phyloP scores from a whole-genome alignment of 2,797 vertebrate species.

The Chloroceryle inda region DNA sequence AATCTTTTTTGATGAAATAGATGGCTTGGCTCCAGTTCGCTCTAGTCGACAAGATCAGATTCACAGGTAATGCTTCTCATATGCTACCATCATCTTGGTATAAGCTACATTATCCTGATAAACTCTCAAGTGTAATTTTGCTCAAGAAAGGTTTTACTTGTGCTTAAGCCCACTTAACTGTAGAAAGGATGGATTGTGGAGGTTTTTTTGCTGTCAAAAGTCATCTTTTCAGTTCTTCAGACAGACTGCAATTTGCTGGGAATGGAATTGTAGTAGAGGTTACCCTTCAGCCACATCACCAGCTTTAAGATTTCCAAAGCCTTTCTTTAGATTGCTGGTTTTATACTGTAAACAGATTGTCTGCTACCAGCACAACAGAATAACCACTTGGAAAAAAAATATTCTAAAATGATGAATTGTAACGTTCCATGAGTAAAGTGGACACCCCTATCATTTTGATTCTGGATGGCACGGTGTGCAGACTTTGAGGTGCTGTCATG shows the following conservation, averaged over 20 bases:
- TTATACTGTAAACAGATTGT: neutral
- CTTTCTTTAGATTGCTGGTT: neutral
- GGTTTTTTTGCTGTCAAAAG: neutral
- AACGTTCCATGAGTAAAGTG: neutral
- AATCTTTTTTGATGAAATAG: conserved; percentile 99
- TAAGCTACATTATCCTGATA: neutral
- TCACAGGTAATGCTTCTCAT: conserved; percentile 88
- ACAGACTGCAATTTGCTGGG: neutral
- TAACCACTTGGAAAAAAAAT: neutral
- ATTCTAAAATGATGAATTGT: neutral
- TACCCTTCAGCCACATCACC: neutral
- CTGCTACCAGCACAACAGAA: neutral
- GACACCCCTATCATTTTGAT: neutral
- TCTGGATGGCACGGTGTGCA: neutral
- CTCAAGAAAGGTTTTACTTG: neutral
- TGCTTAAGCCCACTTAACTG: neutral
- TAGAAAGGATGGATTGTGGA: neutral
- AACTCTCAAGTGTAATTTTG: neutral
- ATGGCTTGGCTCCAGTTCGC: conserved; percentile 98
- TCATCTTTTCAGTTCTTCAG: neutral
- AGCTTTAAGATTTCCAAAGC: neutral
- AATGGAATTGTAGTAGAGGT: neutral
- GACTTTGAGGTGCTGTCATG: fast-evolving
- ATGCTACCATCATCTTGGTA: neutral
- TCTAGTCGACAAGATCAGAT: conserved; percentile 99